Percentiles rank a stretch among this genome's conserved stretches.
Conservation (phyloP, 2,797 vertebrate genomes). For the Cryptoblepharus egeriae region DNA sequence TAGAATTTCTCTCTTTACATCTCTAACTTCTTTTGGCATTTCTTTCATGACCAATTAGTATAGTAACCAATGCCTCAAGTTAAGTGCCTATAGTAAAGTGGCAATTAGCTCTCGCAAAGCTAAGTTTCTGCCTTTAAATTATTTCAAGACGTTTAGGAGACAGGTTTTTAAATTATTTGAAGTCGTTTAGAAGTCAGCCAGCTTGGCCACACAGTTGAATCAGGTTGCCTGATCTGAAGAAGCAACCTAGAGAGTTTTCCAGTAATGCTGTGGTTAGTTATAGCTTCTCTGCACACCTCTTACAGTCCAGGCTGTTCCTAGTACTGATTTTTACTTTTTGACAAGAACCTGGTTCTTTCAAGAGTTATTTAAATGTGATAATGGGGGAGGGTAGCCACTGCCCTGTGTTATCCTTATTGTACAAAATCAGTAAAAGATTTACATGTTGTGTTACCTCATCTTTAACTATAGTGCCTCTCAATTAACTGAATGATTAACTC, state of each 20-base stretch:
- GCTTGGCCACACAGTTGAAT: constrained; percentile 41
- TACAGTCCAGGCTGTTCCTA: constrained; percentile 55
- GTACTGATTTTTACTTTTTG: constrained; percentile 51
- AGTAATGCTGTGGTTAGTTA: constrained; percentile 31
- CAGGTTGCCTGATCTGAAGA: constrained; percentile 38
- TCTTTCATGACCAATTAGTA: constrained; percentile 52
- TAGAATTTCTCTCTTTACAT: constrained; percentile 26
- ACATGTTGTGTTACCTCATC: not conserved
- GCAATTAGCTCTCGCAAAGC: constrained; percentile 43
- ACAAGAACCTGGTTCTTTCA: constrained; percentile 14
- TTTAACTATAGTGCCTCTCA: not conserved
- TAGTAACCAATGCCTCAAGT: constrained; percentile 43
- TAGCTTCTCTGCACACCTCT: constrained; percentile 56
- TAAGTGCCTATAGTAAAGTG: constrained; percentile 47
- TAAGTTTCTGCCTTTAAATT: constrained; percentile 35
- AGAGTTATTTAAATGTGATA: not conserved
- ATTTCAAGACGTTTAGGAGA: constrained; percentile 13
- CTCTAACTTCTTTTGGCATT: constrained; percentile 39
- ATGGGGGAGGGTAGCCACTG: constrained; percentile 36
- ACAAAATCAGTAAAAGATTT: constrained; percentile 29
- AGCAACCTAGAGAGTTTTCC: constrained; percentile 42
- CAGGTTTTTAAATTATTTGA: constrained; percentile 40
- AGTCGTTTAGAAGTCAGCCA: constrained; percentile 42
- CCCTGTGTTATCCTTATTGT: constrained; percentile 22
- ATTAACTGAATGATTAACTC: constrained; percentile 20